Evolutionary conservation across 2,797 vertebrate genomes (phyloP), one percentile per base, ranked within the genome.

Genomic region (Bufotes viridis): DNA sequence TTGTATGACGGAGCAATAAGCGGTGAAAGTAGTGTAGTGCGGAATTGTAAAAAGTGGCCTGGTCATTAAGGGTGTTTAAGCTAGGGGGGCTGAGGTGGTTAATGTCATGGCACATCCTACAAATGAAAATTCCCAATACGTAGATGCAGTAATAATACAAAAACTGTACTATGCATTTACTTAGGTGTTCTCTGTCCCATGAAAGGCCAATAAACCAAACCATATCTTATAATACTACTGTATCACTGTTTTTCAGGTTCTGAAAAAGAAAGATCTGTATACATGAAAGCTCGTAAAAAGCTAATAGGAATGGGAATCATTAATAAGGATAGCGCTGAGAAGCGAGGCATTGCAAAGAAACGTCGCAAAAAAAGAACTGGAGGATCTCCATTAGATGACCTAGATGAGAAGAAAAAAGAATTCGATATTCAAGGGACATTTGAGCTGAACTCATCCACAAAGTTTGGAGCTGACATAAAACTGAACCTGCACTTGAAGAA

Each of bases 371-470:
- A 58, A 3, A 76, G n/a, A 26, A 60, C 3, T 0, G 22, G 1
- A 6, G 67, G 20, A 67, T 58, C 24, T 18, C 1, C 20, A 1
- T 18, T 8, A 29, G 85, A 81, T 11, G n/a, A 87, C 20, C 3
- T 15, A 20, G 42, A 81, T 49, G 80, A 82, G 18, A 63, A 78
- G 26, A 24, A 85, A 86, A 3, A 92, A 20, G 49, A 78, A 42
- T 53, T 93, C 58, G 93, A 92, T 74, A 91, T 96, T 85, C 90
- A 91, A 0, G 95, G 95, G 42, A 93, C 78, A 65, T 95, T 96
- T 92, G 93, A 93, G 78, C 84, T 96, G 83, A 78, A 18, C 17
- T 89, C 91, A 0, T 17, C 88, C 1, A 90, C 93, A 1, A 58
- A 87, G 22, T 90, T 96, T 20, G 95, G 95, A 60, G 91, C 94